Evolutionary conservation across 2,113 vertebrate species (phyloP).

Genomic region (Tetrao urogallus): DNA sequence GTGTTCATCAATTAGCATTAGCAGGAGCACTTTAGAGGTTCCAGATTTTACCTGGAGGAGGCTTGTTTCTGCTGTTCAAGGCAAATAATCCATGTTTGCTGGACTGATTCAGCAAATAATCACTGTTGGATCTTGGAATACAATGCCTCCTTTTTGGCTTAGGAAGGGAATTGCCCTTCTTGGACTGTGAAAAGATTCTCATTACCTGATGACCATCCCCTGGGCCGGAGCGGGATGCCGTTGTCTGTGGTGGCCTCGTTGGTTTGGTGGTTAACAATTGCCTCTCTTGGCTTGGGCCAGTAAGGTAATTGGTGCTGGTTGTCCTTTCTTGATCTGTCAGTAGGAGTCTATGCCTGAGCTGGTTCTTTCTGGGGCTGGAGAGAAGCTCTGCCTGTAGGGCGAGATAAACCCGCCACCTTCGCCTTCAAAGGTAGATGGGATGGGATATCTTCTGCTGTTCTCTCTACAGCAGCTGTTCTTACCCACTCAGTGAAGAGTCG

Average conservation of each 20-base stretch:
- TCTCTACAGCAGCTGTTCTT: background rate
- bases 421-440: background rate
- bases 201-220: background rate
- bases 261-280: background rate
- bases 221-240: constrained; percentile 13
- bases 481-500: background rate
- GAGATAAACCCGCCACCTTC: background rate
- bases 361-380: background rate
- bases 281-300: background rate
- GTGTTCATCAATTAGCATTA: constrained; percentile 7
- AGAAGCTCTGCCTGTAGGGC: background rate
- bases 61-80: constrained; percentile 12
- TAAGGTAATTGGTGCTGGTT: constrained; percentile 14
- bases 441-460: background rate
- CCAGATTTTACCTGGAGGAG: constrained; percentile 28
- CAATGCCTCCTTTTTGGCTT: background rate
- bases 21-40: constrained; percentile 66
- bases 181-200: constrained; percentile 7
- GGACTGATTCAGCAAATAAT: constrained; percentile 1
- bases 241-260: background rate
- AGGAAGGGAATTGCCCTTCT: constrained; percentile 37
- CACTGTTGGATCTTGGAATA: constrained; percentile 7
- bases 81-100: background rate
- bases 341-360: constrained; percentile 2
- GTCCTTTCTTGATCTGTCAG: constrained; percentile 31